Conservation (phyloP, 2,888 invertebrate genomes). For the Trichacis sp. region DNA sequence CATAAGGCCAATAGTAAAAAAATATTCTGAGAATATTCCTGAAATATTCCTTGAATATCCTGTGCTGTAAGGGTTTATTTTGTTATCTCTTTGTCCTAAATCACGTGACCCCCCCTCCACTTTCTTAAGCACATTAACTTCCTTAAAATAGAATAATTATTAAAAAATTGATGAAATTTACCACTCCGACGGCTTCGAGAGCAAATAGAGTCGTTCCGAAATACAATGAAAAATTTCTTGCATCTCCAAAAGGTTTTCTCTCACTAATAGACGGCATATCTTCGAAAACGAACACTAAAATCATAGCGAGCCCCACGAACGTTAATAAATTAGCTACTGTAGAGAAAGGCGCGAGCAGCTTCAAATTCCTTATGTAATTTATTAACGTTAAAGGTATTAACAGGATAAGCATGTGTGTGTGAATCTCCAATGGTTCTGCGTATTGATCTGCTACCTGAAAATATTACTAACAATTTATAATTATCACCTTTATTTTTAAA, state of each 20-base stretch:
- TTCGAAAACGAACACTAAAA: conserved; percentile 79
- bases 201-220: conserved; percentile 94
- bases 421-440: conserved; percentile 69
- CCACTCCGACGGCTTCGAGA: conserved; percentile 85
- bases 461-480: neutral
- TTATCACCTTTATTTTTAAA: no score
- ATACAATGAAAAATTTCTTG: conserved; percentile 78
- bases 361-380: conserved; percentile 81
- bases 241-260: conserved; percentile 70
- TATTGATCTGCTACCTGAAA: conserved; percentile 71
- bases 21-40: no score
- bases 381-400: conserved; percentile 79
- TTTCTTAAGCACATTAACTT: no score
- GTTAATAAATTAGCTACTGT: conserved; percentile 85
- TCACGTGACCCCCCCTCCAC: no score
- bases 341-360: conserved; percentile 86
- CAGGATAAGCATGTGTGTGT: conserved; percentile 79
- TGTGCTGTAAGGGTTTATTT: no score
- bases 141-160: neutral
- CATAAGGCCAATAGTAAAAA: no score
- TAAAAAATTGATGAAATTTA: conserved; percentile 65
- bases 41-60: no score
- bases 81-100: no score
- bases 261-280: conserved; percentile 73
- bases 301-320: conserved; percentile 80